Evolutionary conservation across 2,797 vertebrate genomes (phyloP), one percentile per base, ranked within the genome.

Genomic region (Australoheros facetus): DNA sequence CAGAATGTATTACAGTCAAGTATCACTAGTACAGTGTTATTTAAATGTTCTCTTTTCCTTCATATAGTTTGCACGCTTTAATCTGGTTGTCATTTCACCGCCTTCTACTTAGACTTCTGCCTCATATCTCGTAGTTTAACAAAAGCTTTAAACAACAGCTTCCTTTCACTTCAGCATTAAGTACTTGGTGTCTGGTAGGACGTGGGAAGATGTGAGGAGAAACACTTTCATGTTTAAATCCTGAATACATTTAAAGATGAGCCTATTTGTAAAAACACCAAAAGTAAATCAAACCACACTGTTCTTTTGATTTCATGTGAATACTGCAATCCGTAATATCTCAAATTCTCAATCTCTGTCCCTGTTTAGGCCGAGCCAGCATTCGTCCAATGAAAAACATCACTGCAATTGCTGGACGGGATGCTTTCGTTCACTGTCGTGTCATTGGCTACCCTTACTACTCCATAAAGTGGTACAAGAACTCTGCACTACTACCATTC

Each of bases 401-500:
- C 93, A 99, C 98, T 42, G 98, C 98, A 7, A 98, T 99, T 58
- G 98, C 97, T 0, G 98, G 98, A 19, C 95, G 98, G 75, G 98
- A 99, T 77, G 98, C 97, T 1, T 99, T 98, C 58, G 97, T 99
- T 77, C 98, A 99, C 94, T 99, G 98, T 69, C 97, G 98, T 1
- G 98, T 99, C 75, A 99, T 99, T 13, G 98, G 98, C 78, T 99
- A 99, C 79, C 98, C 98, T 0, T 99, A 99, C 83, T 99, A 99
- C 93, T 99, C 98, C 92, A 99, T 99, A 91, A 99, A 99, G 88
- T 99, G 98, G 98, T 99, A 98, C 93, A 99, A 99, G 95, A 98
- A 99, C 91, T 98, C 97, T 0, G 97, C 97, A 1, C 94, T 99
- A 88, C 95, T 99, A 26, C 98, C 98, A 0, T 99, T 99, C 85